A percentile compares a stretch with the other conserved stretches of the same genome.
These are phyloP conservation scores for Lordiphosa mommai DNA, from an alignment of 1,140 invertebrate genomes.

Conservation along the genomic window DNA sequence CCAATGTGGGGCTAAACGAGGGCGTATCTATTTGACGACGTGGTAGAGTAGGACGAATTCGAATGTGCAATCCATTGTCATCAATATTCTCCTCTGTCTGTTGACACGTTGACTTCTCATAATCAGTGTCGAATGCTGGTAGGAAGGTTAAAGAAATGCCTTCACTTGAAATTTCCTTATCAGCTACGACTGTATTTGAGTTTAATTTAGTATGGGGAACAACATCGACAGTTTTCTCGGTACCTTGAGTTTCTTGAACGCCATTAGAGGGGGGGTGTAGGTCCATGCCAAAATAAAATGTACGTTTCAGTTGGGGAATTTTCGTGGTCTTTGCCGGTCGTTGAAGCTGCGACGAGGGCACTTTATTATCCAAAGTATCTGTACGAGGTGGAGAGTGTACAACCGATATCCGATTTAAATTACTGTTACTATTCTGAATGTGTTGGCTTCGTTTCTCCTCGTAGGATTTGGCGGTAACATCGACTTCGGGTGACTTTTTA, in stretches of 20 bases:
- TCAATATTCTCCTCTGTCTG: slow-evolving; percentile 26
- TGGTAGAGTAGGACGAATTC: slow-evolving; percentile 87
- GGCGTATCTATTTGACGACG: slow-evolving; percentile 88
- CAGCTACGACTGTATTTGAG: too few relatives aligned
- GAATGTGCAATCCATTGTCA: slow-evolving; percentile 84
- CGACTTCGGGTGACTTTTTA: slow-evolving; percentile 7
- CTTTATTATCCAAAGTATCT: too few relatives aligned
- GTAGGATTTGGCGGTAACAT: not conserved
- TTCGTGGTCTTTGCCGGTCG: slow-evolving; percentile 22
- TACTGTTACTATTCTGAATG: not conserved
- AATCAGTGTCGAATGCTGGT: slow-evolving; percentile 19
- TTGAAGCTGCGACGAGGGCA: too few relatives aligned
- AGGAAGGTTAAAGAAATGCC: not conserved
- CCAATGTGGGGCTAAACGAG: slow-evolving; percentile 89
- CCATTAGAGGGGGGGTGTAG: slow-evolving; percentile 18
- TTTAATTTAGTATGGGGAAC: too few relatives aligned
- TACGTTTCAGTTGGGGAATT: slow-evolving; percentile 81
- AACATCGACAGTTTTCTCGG: not conserved
- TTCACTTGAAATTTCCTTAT: not conserved
- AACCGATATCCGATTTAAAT: not conserved
- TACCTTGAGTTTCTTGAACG: not conserved
- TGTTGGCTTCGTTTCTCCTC: not conserved
- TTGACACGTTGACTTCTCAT: slow-evolving; percentile 4
- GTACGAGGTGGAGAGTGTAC: too few relatives aligned
- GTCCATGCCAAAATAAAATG: slow-evolving; percentile 90